phyloP scores from a whole-genome alignment of 2,888 invertebrate species.

The Caenorhabditis becei region DNA sequence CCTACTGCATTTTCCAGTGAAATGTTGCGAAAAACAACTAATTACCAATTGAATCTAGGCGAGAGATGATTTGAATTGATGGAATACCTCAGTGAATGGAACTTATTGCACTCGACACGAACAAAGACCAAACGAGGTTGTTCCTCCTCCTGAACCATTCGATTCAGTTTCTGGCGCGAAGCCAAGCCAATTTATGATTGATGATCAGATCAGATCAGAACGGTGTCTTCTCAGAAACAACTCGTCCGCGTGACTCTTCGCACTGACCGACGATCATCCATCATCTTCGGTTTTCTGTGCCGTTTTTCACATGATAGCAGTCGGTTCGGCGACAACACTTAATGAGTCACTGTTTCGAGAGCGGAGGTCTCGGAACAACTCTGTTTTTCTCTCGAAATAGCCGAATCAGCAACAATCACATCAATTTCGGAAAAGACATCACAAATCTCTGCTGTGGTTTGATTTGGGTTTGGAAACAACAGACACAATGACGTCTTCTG shows the following conservation, averaged over 20 bases:
- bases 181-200: constrained; percentile 31
- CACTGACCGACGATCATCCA: constrained; percentile 53
- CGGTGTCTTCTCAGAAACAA: constrained; percentile 17
- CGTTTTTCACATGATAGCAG: constrained; percentile 24
- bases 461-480: constrained; percentile 3
- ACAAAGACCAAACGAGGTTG: not conserved
- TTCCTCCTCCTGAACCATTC: too few species aligned
- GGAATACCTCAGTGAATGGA: not conserved
- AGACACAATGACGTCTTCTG: constrained; percentile 48
- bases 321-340: constrained; percentile 8
- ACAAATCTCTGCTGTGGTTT: constrained; percentile 27
- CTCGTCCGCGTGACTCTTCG: constrained; percentile 31
- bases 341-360: constrained; percentile 27
- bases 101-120: not conserved
- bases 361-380: constrained; percentile 7
- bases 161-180: not conserved
- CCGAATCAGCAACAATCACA: constrained; percentile 13
- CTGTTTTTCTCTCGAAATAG: not conserved
- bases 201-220: constrained; percentile 17
- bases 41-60: constrained; percentile 16
- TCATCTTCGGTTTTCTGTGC: constrained; percentile 33
- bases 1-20: constrained; percentile 22
- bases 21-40: constrained; percentile 50
- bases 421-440: constrained; percentile 17
- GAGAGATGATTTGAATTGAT: not conserved